These are phyloP conservation scores for Australoheros facetus DNA, from an alignment of 2,797 vertebrate genomes.

Conservation along the genomic window DNA sequence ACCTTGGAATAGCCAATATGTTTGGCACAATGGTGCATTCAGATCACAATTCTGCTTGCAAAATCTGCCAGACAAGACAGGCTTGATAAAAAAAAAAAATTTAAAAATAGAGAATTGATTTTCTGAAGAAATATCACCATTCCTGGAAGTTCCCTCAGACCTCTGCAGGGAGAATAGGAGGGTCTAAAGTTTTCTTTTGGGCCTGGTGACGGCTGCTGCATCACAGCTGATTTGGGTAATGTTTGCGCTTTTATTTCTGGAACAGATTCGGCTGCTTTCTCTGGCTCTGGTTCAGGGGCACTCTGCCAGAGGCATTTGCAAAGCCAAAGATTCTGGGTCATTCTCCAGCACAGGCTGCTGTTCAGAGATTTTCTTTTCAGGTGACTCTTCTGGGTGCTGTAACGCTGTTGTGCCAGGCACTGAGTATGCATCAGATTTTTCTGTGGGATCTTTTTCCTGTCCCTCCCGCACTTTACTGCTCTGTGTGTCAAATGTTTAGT, in stretches of 20 bases:
- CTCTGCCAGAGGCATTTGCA: conserved; percentile 50
- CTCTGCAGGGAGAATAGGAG: no score
- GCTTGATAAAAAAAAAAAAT: no score
- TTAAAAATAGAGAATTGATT: no score
- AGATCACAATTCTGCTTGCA: no score
- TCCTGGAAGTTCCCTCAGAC: no score
- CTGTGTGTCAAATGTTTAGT: no score
- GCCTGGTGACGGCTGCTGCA: not conserved
- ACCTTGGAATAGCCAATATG: no score
- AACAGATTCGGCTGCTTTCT: conserved; percentile 46
- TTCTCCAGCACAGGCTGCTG: conserved; percentile 56
- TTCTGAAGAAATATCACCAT: no score
- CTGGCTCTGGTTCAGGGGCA: conserved; percentile 54
- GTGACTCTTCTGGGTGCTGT: conserved; percentile 57
- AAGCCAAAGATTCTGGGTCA: conserved; percentile 49
- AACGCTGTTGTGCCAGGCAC: conserved; percentile 4
- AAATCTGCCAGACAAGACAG: no score
- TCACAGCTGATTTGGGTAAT: conserved; percentile 19
- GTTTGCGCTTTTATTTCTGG: conserved; percentile 46
- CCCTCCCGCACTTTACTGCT: no score
- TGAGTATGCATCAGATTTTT: conserved; percentile 22
- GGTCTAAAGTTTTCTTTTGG: conserved; percentile 22
- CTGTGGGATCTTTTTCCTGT: not conserved
- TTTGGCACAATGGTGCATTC: no score
- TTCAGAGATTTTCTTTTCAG: conserved; percentile 56